A percentile compares a stretch with the other conserved stretches of the same genome.
Conservation (phyloP, 2,113 vertebrate species). For the Pseudolaguvia tuberculata region DNA sequence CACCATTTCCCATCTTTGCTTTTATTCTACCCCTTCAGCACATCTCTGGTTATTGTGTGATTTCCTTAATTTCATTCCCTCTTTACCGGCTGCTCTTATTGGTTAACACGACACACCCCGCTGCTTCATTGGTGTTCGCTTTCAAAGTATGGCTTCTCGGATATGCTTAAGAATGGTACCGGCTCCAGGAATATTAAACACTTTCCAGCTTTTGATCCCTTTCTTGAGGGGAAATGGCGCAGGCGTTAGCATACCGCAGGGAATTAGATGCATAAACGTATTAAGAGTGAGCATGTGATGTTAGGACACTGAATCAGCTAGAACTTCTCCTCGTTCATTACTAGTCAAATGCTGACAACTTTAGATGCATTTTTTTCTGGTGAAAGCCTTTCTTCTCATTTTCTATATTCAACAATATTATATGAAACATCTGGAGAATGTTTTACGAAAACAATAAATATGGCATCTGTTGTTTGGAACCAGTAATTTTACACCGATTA, state of each 20-base stretch:
- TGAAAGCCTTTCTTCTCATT: background rate
- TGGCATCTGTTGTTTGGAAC: background rate
- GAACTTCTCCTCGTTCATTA: background rate
- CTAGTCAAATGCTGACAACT: slow-evolving; percentile 11
- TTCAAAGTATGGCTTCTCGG: slow-evolving; percentile 46
- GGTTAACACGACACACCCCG: slow-evolving; percentile 44
- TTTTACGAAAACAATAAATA: no score
- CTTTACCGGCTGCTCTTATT: slow-evolving; percentile 33
- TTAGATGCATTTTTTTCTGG: no score
- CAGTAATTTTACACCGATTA: background rate
- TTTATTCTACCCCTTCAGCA: slow-evolving; percentile 18
- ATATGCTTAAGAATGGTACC: slow-evolving; percentile 47
- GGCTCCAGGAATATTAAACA: slow-evolving; percentile 51
- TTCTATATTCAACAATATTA: background rate
- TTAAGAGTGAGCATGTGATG: slow-evolving; percentile 47
- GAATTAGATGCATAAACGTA: slow-evolving; percentile 47
- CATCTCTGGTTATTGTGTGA: slow-evolving; percentile 6
- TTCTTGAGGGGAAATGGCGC: slow-evolving; percentile 38
- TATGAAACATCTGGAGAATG: background rate
- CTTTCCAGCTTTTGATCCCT: slow-evolving; percentile 42
- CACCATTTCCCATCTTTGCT: slow-evolving; percentile 9
- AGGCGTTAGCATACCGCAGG: slow-evolving; percentile 33
- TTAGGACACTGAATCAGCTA: slow-evolving; percentile 45
- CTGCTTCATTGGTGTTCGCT: slow-evolving; percentile 44
- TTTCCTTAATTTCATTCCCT: slow-evolving; percentile 15